Evolutionary conservation across 2,113 vertebrate genomes (phyloP).

Genomic region (Protomyctophum bolini): DNA sequence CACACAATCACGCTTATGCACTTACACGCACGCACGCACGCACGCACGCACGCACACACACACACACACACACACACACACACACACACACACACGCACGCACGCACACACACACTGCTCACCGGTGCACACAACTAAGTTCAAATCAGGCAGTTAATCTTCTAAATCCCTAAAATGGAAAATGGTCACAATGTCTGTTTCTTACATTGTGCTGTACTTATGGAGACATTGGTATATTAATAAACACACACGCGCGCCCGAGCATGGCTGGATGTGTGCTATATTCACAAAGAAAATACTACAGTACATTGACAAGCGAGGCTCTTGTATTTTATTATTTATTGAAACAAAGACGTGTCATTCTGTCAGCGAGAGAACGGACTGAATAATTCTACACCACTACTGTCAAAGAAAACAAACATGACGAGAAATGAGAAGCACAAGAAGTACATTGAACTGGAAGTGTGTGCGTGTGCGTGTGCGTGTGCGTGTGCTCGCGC

Average conservation of each 20-base stretch:
- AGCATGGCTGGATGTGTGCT: too few species aligned
- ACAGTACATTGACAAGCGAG: slow-evolving; percentile 42
- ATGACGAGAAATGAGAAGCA: slow-evolving; percentile 13
- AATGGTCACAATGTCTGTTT: too few species aligned
- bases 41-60: not conserved
- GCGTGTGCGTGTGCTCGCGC: slow-evolving; percentile 7
- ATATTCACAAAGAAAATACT: slow-evolving; percentile 34
- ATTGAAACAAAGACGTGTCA: slow-evolving; percentile 59
- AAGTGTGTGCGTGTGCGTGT: not conserved
- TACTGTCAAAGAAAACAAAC: slow-evolving; percentile 36
- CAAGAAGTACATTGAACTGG: slow-evolving; percentile 26
- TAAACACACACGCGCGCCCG: not conserved
- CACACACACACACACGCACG: slow-evolving; percentile 12
- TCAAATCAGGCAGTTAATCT: too few species aligned
- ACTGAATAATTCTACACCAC: slow-evolving; percentile 45
- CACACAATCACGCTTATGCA: not conserved
- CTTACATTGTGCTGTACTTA: too few species aligned
- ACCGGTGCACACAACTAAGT: too few species aligned
- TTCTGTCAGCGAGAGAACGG: slow-evolving; percentile 7
- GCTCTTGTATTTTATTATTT: slow-evolving; percentile 54
- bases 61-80: not conserved
- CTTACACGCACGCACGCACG: not conserved
- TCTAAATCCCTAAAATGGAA: too few species aligned
- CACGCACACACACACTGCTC: not conserved
- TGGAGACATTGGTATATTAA: not conserved